Conservation (phyloP, 2,888 invertebrate species). For the Ophraella communa region DNA sequence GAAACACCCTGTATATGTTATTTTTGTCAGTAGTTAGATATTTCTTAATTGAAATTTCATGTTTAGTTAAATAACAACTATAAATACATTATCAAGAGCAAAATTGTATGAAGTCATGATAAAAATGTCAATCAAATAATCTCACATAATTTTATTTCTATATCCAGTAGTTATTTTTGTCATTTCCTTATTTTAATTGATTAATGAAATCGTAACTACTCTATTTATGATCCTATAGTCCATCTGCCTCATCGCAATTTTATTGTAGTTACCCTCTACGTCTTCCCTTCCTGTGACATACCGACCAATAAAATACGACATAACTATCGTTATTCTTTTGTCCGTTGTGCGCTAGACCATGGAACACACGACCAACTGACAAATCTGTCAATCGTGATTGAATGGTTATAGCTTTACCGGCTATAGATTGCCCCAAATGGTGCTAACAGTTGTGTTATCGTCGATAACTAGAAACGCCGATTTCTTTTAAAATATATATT, state of each 20-base stretch:
- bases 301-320: conserved; percentile 6
- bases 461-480: not conserved
- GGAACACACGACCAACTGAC: conserved; percentile 44
- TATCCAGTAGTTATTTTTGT: too few species aligned
- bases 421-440: conserved; percentile 4
- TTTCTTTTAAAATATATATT: too few species aligned
- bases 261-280: conserved; percentile 15
- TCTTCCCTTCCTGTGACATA: conserved; percentile 14
- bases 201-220: conserved; percentile 3
- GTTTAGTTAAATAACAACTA: too few species aligned
- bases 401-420: conserved; percentile 31
- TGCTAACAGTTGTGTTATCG: not conserved
- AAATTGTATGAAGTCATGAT: too few species aligned
- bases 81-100: too few species aligned
- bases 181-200: conserved; percentile 10
- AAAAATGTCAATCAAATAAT: too few species aligned
- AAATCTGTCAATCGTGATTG: conserved; percentile 46
- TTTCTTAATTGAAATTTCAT: too few species aligned
- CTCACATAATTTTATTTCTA: too few species aligned
- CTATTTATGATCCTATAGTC: conserved; percentile 29
- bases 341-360: conserved; percentile 38
- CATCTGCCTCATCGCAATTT: conserved; percentile 29
- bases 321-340: conserved; percentile 32
- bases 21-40: too few species aligned
- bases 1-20: too few species aligned